Base-by-base conservation (phyloP, 2,797 vertebrate species). In the Botia kubotai region DNA sequence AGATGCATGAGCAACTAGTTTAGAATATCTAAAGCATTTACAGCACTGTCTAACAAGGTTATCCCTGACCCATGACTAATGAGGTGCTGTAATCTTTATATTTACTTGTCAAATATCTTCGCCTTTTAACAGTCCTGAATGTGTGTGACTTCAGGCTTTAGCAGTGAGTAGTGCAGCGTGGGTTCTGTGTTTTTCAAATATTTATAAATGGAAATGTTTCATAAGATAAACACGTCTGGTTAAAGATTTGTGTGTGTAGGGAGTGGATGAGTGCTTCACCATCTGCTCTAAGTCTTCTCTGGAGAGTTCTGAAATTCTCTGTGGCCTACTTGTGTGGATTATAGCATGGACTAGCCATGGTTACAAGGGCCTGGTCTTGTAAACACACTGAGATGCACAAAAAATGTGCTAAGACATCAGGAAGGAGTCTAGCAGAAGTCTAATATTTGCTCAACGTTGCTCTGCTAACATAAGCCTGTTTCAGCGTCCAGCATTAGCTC, bases 151-250 rank as follows among this genome's bases (percentile, higher is more conserved):
- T 39, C 4, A 71, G 57, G 52, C 16, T 26, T 77, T 80, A 48
- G 58, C 67, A 50, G 76, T 71, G 75, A 84, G 36, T 62, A 62
- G 69, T 69, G 71, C 82, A 83, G 62, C 11, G 66, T 63, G 75
- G 81, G 75, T 83, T 84, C 80, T 77, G 80, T 66, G 14, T 77
- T 29, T 75, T 46, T 90, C 4, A 92, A 92, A 90, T 87, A 91
- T 92, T 90, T 79, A 90, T 86, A 67, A 84, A 82, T 73, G 58
- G 39, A 63, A 79, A 87, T 87, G 76, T 79, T 81, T 71, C 58
- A 83, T 71, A 86, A 80, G 77, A 82, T 80, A 85, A 88, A 91
- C 81, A 89, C 83, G 76, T 84, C 75, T 85, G 85, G 85, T 80
- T 88, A 90, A 84, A 79, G 78, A 72, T 72, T 53, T 79, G 82